These are phyloP conservation scores for Alsophila aescularia DNA, from an alignment of 2,888 invertebrate species.

Conservation along the genomic window DNA sequence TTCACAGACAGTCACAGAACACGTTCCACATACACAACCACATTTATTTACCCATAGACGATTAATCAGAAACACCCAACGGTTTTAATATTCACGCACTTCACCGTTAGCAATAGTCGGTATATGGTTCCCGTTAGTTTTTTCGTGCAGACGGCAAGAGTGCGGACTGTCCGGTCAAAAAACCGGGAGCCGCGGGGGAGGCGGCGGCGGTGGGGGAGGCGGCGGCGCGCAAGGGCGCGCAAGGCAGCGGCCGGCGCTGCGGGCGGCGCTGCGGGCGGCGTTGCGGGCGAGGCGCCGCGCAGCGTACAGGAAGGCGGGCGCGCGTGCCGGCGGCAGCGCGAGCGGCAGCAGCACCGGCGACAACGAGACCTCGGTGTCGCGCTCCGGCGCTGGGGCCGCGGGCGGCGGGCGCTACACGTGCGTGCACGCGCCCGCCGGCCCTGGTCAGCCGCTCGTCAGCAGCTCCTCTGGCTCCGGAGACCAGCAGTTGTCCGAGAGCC, in stretches of 20 bases:
- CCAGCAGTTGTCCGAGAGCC: constrained; percentile 92
- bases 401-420: constrained; percentile 83
- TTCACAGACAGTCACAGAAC: constrained; percentile 56
- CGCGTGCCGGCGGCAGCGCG: constrained; percentile 56
- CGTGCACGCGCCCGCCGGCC: constrained; percentile 86
- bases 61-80: constrained; percentile 36
- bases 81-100: constrained; percentile 55
- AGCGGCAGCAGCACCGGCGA: constrained; percentile 69
- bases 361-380: constrained; percentile 65
- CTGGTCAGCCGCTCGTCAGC: constrained; percentile 88
- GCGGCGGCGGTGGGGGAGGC: constrained; percentile 50
- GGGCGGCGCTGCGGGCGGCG: constrained; percentile 71
- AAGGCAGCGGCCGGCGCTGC: constrained; percentile 66
- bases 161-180: constrained; percentile 68
- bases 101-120: constrained; percentile 68
- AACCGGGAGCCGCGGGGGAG: constrained; percentile 52
- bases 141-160: constrained; percentile 71
- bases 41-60: constrained; percentile 42
- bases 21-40: constrained; percentile 56
- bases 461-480: constrained; percentile 89
- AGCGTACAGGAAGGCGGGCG: constrained; percentile 66
- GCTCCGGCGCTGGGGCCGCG: constrained; percentile 69
- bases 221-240: constrained; percentile 60
- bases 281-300: constrained; percentile 70
- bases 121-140: constrained; percentile 73